phyloP scores from a whole-genome alignment of 2,888 invertebrate species.

The Clivina fossor region DNA sequence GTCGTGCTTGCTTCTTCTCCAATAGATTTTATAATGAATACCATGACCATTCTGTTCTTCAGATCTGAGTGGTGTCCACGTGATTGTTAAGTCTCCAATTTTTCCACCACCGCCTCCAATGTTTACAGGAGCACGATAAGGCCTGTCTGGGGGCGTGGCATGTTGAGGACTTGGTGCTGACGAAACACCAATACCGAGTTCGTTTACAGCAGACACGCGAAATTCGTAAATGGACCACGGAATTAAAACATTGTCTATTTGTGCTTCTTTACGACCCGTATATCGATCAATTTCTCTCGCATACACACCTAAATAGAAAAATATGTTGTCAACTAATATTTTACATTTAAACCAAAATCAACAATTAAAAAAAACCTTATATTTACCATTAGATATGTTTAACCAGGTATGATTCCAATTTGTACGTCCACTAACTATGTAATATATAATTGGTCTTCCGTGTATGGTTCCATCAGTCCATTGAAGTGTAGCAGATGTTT shows the following conservation, averaged over 20 bases:
- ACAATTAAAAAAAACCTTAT: too few relatives aligned
- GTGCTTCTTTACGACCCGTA: slow-evolving; percentile 73
- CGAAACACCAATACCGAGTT: slow-evolving; percentile 76
- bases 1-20: slow-evolving; percentile 73
- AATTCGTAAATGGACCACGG: slow-evolving; percentile 93
- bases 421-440: slow-evolving; percentile 80
- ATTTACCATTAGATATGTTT: slow-evolving; percentile 63
- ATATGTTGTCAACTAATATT: slow-evolving; percentile 11
- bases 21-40: slow-evolving; percentile 88
- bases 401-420: slow-evolving; percentile 85
- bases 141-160: slow-evolving; percentile 79
- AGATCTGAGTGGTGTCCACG: slow-evolving; percentile 77
- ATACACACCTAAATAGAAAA: slow-evolving; percentile 51
- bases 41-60: slow-evolving; percentile 87
- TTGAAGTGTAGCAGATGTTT: slow-evolving; percentile 74
- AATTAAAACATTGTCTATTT: slow-evolving; percentile 68
- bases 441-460: slow-evolving; percentile 76
- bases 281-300: slow-evolving; percentile 76
- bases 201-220: slow-evolving; percentile 84
- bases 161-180: slow-evolving; percentile 85
- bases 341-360: slow-evolving; percentile 9
- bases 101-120: slow-evolving; percentile 94
- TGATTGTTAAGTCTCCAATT: slow-evolving; percentile 90
- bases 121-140: slow-evolving; percentile 74
- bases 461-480: slow-evolving; percentile 91